These are phyloP conservation scores for Stichodactyla mertensii DNA, from an alignment of 64 coral and sea anemone genomes.

Conservation along the genomic window DNA sequence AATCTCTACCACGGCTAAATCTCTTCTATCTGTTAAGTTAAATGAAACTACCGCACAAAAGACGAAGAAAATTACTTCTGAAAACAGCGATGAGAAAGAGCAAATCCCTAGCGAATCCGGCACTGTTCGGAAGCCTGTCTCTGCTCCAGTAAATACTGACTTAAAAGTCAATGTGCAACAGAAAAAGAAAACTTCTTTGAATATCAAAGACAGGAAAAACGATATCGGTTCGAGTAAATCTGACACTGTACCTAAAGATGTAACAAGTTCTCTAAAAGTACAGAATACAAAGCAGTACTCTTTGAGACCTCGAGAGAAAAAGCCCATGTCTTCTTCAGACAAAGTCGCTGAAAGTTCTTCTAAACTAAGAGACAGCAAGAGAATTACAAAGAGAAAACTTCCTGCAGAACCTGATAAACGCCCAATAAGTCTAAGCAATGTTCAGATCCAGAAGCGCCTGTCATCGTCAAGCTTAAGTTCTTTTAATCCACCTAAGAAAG, in stretches of 20 bases:
- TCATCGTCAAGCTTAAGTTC: not conserved
- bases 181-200: not conserved
- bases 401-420: not conserved
- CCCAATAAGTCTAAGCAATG: not conserved
- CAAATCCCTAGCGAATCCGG: not conserved
- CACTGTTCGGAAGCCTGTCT: not conserved
- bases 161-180: not conserved
- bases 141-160: not conserved
- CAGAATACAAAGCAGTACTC: not conserved
- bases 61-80: not conserved
- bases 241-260: not conserved
- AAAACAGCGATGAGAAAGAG: not conserved
- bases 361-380: not conserved
- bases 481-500: not conserved
- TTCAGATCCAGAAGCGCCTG: not conserved
- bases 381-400: not conserved
- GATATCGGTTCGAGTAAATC: not conserved
- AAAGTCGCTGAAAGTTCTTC: not conserved
- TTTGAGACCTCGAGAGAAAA: not conserved
- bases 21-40: not conserved
- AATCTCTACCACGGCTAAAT: not conserved
- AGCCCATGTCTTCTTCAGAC: not conserved
- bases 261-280: not conserved
- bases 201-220: not conserved
- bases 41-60: not conserved